Conservation (phyloP, 2,113 vertebrate genomes). For the Microtus oregoni region DNA sequence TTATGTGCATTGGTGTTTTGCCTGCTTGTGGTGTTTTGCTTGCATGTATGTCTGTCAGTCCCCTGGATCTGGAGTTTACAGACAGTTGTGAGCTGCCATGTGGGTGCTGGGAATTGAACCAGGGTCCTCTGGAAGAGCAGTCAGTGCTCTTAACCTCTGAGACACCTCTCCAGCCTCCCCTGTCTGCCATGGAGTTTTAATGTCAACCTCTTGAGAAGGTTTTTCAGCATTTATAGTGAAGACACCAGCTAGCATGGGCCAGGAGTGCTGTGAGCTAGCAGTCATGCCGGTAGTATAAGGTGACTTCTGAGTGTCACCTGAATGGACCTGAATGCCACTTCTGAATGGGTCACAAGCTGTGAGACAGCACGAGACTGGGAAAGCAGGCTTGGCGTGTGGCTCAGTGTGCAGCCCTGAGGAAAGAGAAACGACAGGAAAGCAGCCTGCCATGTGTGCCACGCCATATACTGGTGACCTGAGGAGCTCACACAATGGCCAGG, state of each 20-base stretch:
- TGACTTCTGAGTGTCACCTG: neutral
- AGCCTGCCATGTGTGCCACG: neutral
- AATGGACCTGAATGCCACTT: no score
- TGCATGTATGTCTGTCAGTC: no score
- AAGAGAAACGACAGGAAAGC: neutral
- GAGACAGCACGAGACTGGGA: neutral
- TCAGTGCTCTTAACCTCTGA: neutral
- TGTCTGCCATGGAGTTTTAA: neutral
- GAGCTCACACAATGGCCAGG: neutral
- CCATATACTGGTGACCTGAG: neutral
- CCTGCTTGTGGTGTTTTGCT: no score
- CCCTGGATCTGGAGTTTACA: no score
- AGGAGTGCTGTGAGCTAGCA: neutral
- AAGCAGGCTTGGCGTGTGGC: no score
- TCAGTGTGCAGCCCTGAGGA: neutral
- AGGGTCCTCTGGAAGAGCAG: neutral
- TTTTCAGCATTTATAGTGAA: neutral
- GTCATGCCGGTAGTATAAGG: neutral
- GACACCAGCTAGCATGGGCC: neutral
- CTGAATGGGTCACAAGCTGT: neutral
- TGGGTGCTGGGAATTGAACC: no score
- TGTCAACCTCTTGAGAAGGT: neutral
- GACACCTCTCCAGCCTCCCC: neutral
- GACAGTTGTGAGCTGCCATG: no score
- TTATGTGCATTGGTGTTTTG: no score